phyloP scores from a whole-genome alignment of 2,113 vertebrate genomes.

The Numida meleagris region DNA sequence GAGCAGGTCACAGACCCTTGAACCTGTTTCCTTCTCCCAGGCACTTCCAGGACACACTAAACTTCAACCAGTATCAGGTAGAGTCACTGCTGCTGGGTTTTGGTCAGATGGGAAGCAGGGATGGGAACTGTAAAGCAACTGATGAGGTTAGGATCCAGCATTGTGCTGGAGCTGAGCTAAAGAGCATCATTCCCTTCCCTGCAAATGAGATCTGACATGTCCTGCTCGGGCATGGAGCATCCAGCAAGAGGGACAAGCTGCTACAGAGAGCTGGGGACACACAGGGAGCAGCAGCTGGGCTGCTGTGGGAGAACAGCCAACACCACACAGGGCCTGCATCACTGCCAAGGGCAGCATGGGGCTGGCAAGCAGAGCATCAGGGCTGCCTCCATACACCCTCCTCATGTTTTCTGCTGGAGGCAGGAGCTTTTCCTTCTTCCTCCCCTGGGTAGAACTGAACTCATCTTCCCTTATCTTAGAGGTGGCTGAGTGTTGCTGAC shows the following conservation, averaged over 20 bases:
- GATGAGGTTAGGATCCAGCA: not conserved
- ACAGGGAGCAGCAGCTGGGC: not conserved
- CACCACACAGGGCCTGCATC: not conserved
- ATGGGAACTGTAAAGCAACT: not conserved
- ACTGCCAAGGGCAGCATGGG: not conserved
- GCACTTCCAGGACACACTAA: too few relatives aligned
- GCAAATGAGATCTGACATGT: not conserved
- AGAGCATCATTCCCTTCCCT: not conserved
- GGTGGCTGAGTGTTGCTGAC: fast-evolving
- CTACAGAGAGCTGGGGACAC: not conserved
- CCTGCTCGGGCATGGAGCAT: not conserved
- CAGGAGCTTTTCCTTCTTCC: not conserved
- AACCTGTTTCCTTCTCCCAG: not conserved
- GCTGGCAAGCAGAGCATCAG: fast-evolving
- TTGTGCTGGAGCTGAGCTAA: fast-evolving
- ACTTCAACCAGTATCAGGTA: not conserved
- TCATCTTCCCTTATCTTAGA: not conserved
- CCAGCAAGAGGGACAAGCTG: not conserved
- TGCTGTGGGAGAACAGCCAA: fast-evolving
- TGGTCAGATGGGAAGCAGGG: not conserved
- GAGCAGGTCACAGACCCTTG: not conserved
- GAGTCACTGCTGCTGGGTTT: not conserved
- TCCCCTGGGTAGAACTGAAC: not conserved
- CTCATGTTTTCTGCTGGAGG: fast-evolving
- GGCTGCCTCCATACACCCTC: fast-evolving